phyloP scores from a whole-genome alignment of 2,888 invertebrate species.

The Lottia scabra region DNA sequence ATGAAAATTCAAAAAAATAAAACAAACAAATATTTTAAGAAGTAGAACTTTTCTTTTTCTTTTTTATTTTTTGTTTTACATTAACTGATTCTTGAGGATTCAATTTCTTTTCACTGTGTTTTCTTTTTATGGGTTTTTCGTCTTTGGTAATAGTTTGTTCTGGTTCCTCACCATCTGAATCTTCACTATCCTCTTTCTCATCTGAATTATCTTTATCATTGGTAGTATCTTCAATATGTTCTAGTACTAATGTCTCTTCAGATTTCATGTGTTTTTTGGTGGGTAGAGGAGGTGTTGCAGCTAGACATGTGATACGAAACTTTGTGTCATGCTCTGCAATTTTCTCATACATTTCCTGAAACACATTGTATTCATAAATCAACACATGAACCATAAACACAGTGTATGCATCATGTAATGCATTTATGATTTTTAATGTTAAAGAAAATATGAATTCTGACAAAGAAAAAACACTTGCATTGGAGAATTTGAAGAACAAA shows the following conservation, averaged over 20 bases:
- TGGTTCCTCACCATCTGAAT: neutral
- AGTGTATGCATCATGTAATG: too few species aligned
- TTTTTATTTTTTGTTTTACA: too few species aligned
- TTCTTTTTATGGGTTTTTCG: neutral
- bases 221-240: neutral
- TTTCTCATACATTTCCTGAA: conserved; percentile 21
- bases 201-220: neutral
- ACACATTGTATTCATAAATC: neutral
- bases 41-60: too few species aligned
- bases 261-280: conserved; percentile 20
- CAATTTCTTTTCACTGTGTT: neutral
- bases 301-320: conserved; percentile 53
- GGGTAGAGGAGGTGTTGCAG: conserved; percentile 25
- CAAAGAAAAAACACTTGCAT: too few species aligned
- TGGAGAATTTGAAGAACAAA: too few species aligned
- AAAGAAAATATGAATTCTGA: too few species aligned
- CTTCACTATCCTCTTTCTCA: neutral
- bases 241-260: conserved; percentile 10
- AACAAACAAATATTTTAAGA: too few species aligned
- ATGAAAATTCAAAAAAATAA: too few species aligned
- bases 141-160: neutral
- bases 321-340: conserved; percentile 43
- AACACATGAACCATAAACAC: too few species aligned
- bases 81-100: neutral
- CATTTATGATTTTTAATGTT: too few species aligned